phyloP scores from a whole-genome alignment of 2,888 invertebrate species.

The Ceriagrion tenellum region DNA sequence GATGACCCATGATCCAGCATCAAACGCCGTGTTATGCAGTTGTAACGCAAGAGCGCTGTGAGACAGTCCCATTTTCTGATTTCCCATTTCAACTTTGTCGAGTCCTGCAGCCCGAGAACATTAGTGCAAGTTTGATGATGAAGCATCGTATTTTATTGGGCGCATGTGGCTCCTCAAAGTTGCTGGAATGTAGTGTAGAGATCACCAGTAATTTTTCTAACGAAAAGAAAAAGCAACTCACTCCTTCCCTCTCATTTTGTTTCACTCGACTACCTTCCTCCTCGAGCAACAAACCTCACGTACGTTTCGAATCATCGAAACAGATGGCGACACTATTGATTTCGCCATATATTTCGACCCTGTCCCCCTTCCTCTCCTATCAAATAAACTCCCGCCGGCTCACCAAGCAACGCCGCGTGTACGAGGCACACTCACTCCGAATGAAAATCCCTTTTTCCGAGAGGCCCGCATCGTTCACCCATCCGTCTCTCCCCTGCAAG shows the following conservation, averaged over 20 bases:
- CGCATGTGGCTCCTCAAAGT: neutral
- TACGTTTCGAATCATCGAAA: neutral
- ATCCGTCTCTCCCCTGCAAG: no score
- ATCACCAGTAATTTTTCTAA: neutral
- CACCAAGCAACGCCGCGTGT: neutral
- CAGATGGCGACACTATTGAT: constrained; percentile 27
- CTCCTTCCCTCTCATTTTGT: neutral
- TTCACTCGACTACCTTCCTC: neutral
- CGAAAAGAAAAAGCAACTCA: neutral
- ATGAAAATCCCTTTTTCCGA: neutral
- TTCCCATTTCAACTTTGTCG: neutral
- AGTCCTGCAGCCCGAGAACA: neutral
- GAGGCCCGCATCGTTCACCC: no score
- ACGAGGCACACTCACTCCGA: neutral
- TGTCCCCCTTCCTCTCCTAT: neutral
- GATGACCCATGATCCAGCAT: no score
- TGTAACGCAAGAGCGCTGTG: no score
- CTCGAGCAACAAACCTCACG: neutral
- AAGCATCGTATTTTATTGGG: neutral
- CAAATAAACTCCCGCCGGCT: neutral
- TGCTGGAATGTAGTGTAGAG: neutral
- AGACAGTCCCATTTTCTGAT: no score
- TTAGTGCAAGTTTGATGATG: neutral
- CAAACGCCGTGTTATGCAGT: no score
- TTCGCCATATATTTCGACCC: neutral